Evolutionary conservation across 1,140 invertebrate species (phyloP), one percentile per base, ranked within the genome.

Genomic region (Araneus ventricosus): DNA sequence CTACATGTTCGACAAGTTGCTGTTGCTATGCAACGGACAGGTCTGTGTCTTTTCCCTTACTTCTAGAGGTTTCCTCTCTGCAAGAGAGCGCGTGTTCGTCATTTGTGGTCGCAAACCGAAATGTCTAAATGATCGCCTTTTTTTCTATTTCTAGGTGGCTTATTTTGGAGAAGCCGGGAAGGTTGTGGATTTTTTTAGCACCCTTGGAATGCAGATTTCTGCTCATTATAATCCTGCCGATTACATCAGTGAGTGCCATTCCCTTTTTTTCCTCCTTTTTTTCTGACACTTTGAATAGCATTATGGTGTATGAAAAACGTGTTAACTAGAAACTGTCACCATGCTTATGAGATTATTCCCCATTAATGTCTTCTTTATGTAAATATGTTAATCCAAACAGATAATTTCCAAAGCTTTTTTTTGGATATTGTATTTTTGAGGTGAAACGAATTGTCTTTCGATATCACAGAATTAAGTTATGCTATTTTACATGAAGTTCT

Each of bases 181-280:
- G 95, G 97, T 98, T 85, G 96, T 98, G 34, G 96, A 97, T 93
- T 97, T 97, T 95, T 98, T 98, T 94, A 96, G 96, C 93, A 96
- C 96, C 90, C 96, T 98, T 84, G 97, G 97, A 89, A 96, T 98
- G 67, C 96, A 97, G 70, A 97, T 98, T 93, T 96, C 97, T 94
- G 97, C 97, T 4, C 97, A 98, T 95, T 98, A 98, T 95, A 98
- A 98, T 96, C 98, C 98, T 34, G 98, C 98, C 1, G 98, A 98
- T 95, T 98, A 98, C 95, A 97, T 98, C 94, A 96, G 97, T 98
- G 96, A 97, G 97, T 96, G 93, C 84, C 39, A 93, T 67, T 17
- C 10, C 8, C 10, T 52, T 52, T 52, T 8, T 8, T 45, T 6
- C 79, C 63, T 82, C 37, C 7, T 24, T 30, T 39, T 52, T 17